Conservation (phyloP, 2,797 vertebrate species). For the Erethizon dorsatum region DNA sequence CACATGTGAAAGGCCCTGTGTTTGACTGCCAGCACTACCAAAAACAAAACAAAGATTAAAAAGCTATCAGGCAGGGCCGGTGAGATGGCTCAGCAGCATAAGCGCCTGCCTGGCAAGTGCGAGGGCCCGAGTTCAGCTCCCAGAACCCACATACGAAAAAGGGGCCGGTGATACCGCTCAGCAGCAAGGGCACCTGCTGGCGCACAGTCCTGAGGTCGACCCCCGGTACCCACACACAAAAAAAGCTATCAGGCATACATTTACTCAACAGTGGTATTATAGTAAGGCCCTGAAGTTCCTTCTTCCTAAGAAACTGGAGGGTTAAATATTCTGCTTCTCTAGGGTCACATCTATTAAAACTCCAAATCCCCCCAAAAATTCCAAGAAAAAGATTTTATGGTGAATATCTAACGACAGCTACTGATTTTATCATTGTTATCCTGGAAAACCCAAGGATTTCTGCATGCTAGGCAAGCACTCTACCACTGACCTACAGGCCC, state of each 20-base stretch:
- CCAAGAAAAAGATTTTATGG: neutral
- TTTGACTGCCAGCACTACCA: neutral
- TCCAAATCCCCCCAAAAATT: conserved; percentile 19
- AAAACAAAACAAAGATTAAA: neutral
- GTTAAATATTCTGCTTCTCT: conserved; percentile 19
- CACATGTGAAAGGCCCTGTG: neutral
- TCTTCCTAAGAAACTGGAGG: conserved; percentile 23
- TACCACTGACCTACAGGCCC: neutral
- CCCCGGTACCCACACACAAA: too few relatives aligned
- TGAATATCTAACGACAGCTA: neutral
- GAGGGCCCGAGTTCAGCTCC: too few relatives aligned
- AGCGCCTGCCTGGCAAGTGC: too few relatives aligned
- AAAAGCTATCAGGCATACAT: neutral
- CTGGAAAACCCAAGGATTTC: neutral
- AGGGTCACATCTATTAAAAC: neutral
- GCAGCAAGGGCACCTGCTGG: too few relatives aligned
- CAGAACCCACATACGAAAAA: too few relatives aligned
- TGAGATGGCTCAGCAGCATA: too few relatives aligned
- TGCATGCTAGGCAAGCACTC: neutral
- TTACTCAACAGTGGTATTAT: conserved; percentile 2
- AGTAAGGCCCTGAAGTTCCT: neutral
- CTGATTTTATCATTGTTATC: neutral
- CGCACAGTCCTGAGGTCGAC: too few relatives aligned
- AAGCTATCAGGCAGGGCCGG: too few relatives aligned
- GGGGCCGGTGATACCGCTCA: too few relatives aligned